These are phyloP conservation scores for Spilosoma lubricipeda DNA, from an alignment of 2,888 invertebrate species.

Conservation along the genomic window DNA sequence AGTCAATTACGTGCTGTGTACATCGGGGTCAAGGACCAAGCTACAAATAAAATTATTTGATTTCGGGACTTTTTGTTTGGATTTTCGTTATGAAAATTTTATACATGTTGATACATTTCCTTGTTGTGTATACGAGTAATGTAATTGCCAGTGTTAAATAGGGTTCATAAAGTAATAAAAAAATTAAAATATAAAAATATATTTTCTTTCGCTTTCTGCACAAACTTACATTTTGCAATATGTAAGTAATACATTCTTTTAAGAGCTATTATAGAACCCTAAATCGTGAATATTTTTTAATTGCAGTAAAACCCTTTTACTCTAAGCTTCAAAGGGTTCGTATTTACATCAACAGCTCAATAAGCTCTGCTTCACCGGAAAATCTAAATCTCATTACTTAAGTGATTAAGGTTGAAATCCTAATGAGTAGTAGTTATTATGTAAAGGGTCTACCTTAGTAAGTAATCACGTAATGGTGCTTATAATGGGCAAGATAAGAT, in stretches of 20 bases:
- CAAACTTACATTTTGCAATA: neutral
- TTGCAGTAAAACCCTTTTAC: neutral
- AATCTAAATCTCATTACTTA: conserved; percentile 1
- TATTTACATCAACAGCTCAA: conserved; percentile 5
- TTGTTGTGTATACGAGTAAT: neutral
- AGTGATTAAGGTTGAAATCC: conserved; percentile 2
- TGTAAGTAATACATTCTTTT: too few relatives aligned
- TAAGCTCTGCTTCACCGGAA: neutral
- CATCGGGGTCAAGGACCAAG: conserved; percentile 17
- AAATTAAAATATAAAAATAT: neutral
- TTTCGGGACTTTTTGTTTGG: conserved; percentile 22
- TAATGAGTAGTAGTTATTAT: conserved; percentile 4
- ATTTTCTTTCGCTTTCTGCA: neutral
- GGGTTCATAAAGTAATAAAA: too few relatives aligned
- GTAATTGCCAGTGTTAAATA: too few relatives aligned
- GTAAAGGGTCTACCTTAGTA: conserved; percentile 1
- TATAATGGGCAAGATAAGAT: conserved; percentile 3
- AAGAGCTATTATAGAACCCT: too few relatives aligned
- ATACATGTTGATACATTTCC: neutral
- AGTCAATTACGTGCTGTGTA: conserved; percentile 37
- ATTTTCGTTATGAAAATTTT: conserved; percentile 17
- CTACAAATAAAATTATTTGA: conserved; percentile 35
- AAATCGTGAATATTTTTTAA: neutral
- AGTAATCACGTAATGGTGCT: conserved; percentile 7
- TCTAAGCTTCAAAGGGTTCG: neutral